A percentile compares a stretch with the other conserved stretches of the same genome.
Conservation (phyloP, 2,888 invertebrate species). For the Ichneumoninae sp. region DNA sequence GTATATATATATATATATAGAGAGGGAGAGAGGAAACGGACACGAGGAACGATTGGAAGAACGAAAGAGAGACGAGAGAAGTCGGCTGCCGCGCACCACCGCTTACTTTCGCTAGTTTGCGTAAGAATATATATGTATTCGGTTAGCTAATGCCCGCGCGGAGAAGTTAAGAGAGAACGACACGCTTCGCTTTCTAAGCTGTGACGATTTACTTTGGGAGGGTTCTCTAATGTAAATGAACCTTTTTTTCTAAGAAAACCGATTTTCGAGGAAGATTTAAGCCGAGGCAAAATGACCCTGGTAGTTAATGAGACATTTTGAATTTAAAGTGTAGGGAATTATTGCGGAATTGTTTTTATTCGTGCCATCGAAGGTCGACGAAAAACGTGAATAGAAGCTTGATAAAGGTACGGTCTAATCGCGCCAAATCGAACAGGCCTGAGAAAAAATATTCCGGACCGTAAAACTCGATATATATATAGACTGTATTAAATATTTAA, state of each 20-base stretch:
- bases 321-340: no score
- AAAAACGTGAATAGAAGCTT: no score
- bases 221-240: not conserved
- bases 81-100: constrained; percentile 62
- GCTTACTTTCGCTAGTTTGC: constrained; percentile 83
- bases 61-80: constrained; percentile 32
- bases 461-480: no score
- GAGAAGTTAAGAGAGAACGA: constrained; percentile 32
- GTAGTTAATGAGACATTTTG: not conserved
- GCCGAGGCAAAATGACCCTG: not conserved
- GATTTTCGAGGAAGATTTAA: not conserved
- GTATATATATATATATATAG: not conserved
- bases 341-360: not conserved
- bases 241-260: not conserved
- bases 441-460: no score
- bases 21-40: constrained; percentile 18
- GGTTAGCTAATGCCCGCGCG: constrained; percentile 77
- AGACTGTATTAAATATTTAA: no score
- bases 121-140: constrained; percentile 80
- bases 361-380: not conserved
- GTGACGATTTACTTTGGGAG: constrained; percentile 21
- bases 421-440: no score
- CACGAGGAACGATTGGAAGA: constrained; percentile 14
- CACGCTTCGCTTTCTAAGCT: constrained; percentile 43
- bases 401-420: no score